Conservation (phyloP, 2,113 vertebrate species). For the Eupsittula cactorum region DNA sequence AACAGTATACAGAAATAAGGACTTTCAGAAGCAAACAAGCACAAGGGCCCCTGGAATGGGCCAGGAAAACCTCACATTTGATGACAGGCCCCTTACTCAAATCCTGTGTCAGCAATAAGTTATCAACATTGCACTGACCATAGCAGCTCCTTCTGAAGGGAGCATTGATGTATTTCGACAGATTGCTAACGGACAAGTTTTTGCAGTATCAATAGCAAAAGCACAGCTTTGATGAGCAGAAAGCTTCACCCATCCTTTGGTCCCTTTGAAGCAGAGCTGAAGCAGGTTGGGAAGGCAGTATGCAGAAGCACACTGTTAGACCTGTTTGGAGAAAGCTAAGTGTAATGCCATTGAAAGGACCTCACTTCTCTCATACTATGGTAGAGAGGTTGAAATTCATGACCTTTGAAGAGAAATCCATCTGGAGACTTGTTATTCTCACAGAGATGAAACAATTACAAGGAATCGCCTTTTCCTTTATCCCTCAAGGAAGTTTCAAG, state of each 20-base stretch:
- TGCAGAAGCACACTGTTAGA: not conserved
- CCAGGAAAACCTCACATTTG: rapidly evolving
- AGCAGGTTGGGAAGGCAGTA: not conserved
- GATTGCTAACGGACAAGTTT: not conserved
- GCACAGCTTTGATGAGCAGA: not conserved
- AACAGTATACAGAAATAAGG: not conserved
- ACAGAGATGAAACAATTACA: not conserved
- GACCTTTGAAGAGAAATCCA: not conserved
- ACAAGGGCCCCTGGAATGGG: rapidly evolving
- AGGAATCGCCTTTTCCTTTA: conserved; percentile 21
- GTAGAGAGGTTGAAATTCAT: not conserved
- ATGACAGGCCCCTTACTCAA: not conserved
- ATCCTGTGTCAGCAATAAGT: not conserved
- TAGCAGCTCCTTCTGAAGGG: not conserved
- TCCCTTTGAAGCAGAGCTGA: not conserved
- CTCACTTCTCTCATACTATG: not conserved
- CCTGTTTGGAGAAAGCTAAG: not conserved
- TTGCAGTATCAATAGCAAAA: not conserved
- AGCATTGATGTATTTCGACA: not conserved
- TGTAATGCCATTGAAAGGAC: not conserved
- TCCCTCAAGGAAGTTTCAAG: conserved; percentile 29
- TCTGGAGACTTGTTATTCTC: conserved; percentile 11
- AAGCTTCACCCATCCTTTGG: not conserved
- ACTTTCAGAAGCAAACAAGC: not conserved
- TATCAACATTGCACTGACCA: not conserved